Evolutionary conservation across 1,140 invertebrate genomes (phyloP), one percentile per base, ranked within the genome.

Genomic region (Hylyphantes graminicola): DNA sequence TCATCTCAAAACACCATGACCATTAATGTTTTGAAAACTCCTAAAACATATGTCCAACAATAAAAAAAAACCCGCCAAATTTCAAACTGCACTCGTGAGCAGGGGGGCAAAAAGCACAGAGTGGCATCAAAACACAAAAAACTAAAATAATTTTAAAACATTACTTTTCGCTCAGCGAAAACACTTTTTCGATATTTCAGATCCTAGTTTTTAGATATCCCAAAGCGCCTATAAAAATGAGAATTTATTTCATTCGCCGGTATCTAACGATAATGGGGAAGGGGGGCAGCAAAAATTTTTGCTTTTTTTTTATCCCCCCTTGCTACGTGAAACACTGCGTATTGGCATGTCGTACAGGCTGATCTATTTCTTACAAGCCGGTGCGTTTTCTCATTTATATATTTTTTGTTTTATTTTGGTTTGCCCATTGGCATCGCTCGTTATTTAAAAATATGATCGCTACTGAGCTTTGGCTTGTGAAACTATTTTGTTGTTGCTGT

Each of bases 171-270:
- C 68, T 70, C 78, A 81, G 50, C 68, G 68, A 81, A 73, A 35
- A 68, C 57, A 81, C 67, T 81, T 81, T 81, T 81, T 73, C 78
- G 78, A 81, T 81, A 81, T 81, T 81, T 81, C 78, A 81, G 68
- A 73, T 73, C 78, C 78, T 81, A 68, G 68, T 81, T 81, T 81
- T 81, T 81, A 81, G 78, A 81, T 81, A 81, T 81, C 78, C 78
- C 78, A 72, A 70, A 81, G 78, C 78, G 78, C 65, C 78, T 72
- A 81, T 81, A 81, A 81, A 81, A 81, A 81, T 73, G 78, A 81
- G 78, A 73, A 81, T 81, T 81, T 81, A 81, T 81, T 81, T 73
- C 68, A 73, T 72, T 73, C 68, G 35, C 54, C 35, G 67, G 35
- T 81, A 81, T 81, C 78, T 81, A 81, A 81, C 78, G 78, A 81